These are phyloP conservation scores for Oxyscelio sp. DNA, from an alignment of 2,888 invertebrate species.

Conservation along the genomic window DNA sequence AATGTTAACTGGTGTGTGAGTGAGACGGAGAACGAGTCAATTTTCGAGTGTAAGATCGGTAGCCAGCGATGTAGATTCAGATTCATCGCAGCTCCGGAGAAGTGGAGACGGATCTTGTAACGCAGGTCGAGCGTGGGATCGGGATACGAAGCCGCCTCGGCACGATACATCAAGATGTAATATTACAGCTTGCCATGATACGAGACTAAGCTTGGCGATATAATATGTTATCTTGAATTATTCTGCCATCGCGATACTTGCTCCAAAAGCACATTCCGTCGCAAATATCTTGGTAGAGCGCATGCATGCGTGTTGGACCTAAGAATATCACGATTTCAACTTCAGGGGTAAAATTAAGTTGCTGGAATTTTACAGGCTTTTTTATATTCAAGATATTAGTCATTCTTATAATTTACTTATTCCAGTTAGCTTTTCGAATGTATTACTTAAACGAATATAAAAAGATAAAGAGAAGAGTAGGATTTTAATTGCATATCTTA, in stretches of 20 bases:
- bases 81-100: conserved; percentile 50
- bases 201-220: conserved; percentile 66
- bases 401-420: not conserved
- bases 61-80: conserved; percentile 61
- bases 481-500: no score
- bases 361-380: conserved; percentile 17
- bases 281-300: conserved; percentile 43
- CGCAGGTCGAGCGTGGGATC: conserved; percentile 68
- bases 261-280: conserved; percentile 66
- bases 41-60: conserved; percentile 61
- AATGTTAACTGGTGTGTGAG: conserved; percentile 25
- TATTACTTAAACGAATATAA: no score
- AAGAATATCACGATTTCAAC: conserved; percentile 38
- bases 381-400: conserved; percentile 5
- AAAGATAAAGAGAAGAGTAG: no score
- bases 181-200: no score
- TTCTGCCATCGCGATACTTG: conserved; percentile 64
- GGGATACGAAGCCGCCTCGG: conserved; percentile 47
- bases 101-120: conserved; percentile 68
- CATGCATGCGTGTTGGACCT: conserved; percentile 41
- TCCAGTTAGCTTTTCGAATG: no score
- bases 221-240: conserved; percentile 69
- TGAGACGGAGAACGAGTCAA: conserved; percentile 38
- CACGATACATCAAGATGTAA: no score
- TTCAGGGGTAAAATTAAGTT: conserved; percentile 29